Percentiles rank a stretch among this genome's conserved stretches.
These are phyloP conservation scores for Drosophila fungiperda DNA, from an alignment of 2,888 invertebrate genomes.

Conservation along the genomic window DNA sequence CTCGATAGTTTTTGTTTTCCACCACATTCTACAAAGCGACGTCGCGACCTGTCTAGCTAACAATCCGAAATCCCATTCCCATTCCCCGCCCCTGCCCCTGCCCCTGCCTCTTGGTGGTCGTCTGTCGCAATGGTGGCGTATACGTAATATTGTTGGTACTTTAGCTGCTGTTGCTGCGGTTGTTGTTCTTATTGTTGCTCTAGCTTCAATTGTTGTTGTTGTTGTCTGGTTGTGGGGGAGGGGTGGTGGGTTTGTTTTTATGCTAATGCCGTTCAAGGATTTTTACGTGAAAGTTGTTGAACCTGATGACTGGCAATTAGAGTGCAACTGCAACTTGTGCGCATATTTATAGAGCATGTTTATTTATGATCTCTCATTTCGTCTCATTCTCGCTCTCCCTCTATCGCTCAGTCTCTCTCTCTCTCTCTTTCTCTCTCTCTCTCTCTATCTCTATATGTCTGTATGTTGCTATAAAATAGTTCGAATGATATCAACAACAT, in stretches of 20 bases:
- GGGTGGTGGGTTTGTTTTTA: constrained; percentile 37
- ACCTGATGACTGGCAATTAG: constrained; percentile 79
- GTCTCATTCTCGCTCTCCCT: background rate
- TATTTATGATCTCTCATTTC: constrained; percentile 37
- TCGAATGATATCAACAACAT: constrained; percentile 17
- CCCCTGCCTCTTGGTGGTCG: constrained; percentile 20
- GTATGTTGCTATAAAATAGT: constrained; percentile 8
- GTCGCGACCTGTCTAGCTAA: constrained; percentile 28
- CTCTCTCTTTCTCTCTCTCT: background rate
- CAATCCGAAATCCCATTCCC: constrained; percentile 1
- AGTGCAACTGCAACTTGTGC: constrained; percentile 67
- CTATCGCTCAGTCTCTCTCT: background rate
- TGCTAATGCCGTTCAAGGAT: constrained; percentile 84
- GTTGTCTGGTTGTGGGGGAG: constrained; percentile 21
- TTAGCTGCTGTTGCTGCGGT: constrained; percentile 25
- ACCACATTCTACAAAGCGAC: constrained; percentile 57
- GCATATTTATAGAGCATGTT: constrained; percentile 53
- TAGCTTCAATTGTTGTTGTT: constrained; percentile 38
- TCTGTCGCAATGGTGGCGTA: constrained; percentile 66
- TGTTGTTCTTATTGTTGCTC: constrained; percentile 36
- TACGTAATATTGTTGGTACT: constrained; percentile 71
- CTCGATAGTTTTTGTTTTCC: constrained; percentile 37
- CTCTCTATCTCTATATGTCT: background rate
- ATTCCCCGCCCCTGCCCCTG: background rate
- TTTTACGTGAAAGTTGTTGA: constrained; percentile 83